These are phyloP conservation scores for Brachypterus glaber DNA, from an alignment of 2,888 invertebrate genomes.

Conservation along the genomic window DNA sequence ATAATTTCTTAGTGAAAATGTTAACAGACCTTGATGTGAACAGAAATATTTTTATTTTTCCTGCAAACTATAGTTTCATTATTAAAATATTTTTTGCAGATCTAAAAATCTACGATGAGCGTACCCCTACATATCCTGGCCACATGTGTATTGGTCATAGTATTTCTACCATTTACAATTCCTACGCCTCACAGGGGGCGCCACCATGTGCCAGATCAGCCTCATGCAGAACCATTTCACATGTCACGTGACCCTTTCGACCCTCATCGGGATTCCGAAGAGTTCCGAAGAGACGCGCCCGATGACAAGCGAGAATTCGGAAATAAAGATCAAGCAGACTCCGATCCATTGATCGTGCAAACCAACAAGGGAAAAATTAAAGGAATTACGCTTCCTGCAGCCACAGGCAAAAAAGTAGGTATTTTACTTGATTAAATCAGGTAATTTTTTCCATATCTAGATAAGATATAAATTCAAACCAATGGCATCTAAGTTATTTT, in stretches of 20 bases:
- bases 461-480: too few species aligned
- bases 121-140: too few species aligned
- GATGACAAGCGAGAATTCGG: conserved; percentile 37
- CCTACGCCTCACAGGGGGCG: conserved; percentile 35
- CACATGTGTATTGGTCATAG: conserved; percentile 32
- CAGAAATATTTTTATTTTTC: too few species aligned
- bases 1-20: too few species aligned
- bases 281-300: conserved; percentile 39
- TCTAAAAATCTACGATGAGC: too few species aligned
- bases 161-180: conserved; percentile 20
- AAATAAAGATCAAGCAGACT: conserved; percentile 42
- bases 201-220: conserved; percentile 33
- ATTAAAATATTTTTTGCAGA: too few species aligned
- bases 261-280: conserved; percentile 38
- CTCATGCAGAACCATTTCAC: conserved; percentile 37
- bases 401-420: conserved; percentile 56
- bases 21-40: too few species aligned
- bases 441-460: too few species aligned
- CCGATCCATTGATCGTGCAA: conserved; percentile 63
- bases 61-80: too few species aligned
- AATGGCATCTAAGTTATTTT: too few species aligned
- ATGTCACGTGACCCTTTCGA: conserved; percentile 40
- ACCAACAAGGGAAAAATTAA: conserved; percentile 70
- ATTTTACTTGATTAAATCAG: neutral
- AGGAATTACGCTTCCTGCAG: conserved; percentile 63